Percentiles rank a stretch among this genome's conserved stretches.
These are phyloP conservation scores for Tetragnatha montana DNA, from an alignment of 2,888 invertebrate species.

Conservation along the genomic window DNA sequence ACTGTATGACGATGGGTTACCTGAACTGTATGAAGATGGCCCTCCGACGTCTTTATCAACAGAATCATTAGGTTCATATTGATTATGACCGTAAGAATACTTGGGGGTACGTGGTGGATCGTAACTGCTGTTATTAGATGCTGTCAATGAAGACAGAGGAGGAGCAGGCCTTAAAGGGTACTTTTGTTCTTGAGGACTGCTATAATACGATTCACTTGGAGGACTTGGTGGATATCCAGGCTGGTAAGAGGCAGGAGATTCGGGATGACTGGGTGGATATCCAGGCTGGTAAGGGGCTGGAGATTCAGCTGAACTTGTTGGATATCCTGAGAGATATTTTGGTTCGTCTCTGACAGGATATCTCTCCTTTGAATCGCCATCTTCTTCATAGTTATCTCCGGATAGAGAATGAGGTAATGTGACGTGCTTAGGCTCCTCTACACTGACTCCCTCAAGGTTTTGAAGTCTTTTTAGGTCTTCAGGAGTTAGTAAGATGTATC, in stretches of 20 bases:
- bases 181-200: conserved; percentile 10
- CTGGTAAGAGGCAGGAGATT: background rate
- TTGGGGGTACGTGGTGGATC: conserved; percentile 1
- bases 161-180: conserved; percentile 54
- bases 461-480: conserved; percentile 44
- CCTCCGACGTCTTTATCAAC: background rate
- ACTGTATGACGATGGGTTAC: background rate
- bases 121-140: conserved; percentile 8
- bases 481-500: conserved; percentile 40
- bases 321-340: background rate
- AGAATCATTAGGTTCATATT: conserved; percentile 1
- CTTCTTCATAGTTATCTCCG: conserved; percentile 26
- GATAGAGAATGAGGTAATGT: conserved; percentile 26
- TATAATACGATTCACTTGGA: conserved; percentile 19
- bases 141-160: conserved; percentile 6
- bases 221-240: conserved; percentile 29
- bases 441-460: conserved; percentile 13
- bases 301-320: background rate
- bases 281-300: background rate
- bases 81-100: conserved; percentile 1
- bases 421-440: conserved; percentile 38
- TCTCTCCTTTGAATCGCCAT: background rate
- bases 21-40: background rate
- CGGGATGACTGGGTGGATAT: background rate
- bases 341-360: background rate